A percentile compares a stretch with the other conserved stretches of the same genome.
phyloP scores from a whole-genome alignment of 2,113 vertebrate species.

The human (Homo sapiens) region GRCh38 chr3:4652001-4652500 shows the following conservation, averaged over 20 bases:
- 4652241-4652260: not conserved
- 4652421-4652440: not conserved
- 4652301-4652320: not conserved
- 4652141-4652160: slow-evolving; percentile 97
- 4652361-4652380: not conserved
- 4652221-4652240: slow-evolving; percentile 58
- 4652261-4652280: not conserved
- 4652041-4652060: not conserved
- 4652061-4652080: rapidly evolving
- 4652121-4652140: slow-evolving; percentile 96
- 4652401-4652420: not conserved
- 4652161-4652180: slow-evolving; percentile 99
- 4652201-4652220: slow-evolving; percentile 97
- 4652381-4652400: not conserved
- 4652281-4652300: not conserved
- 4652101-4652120: not conserved
- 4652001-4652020: not conserved
- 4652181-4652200: slow-evolving; percentile 98
- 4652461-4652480: not conserved
- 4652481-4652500: not conserved
- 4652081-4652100: not conserved
- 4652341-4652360: not conserved
- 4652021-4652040: not conserved
- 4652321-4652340: not conserved
- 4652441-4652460: not conserved